Conservation (phyloP, 1,140 invertebrate species). For the Saccostrea glomerata region DNA sequence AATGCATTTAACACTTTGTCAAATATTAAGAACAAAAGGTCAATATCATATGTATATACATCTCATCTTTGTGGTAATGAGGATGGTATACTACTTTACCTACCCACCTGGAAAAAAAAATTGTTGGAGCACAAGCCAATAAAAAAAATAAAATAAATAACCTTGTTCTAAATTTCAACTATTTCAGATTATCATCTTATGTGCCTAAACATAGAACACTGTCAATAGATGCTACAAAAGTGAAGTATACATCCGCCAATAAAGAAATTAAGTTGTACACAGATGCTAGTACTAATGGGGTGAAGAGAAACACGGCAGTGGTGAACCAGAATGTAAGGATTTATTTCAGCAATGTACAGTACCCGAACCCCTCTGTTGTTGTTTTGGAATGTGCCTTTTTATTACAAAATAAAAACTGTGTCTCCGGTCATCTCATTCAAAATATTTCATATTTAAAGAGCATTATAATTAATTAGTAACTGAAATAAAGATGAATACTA, state of each 20-base stretch:
- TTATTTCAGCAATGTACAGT: background rate
- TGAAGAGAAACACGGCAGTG: conserved; percentile 87
- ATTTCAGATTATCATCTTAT: conserved; percentile 77
- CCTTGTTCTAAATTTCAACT: conserved; percentile 24
- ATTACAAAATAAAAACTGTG: conserved; percentile 9
- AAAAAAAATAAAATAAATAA: too few relatives aligned
- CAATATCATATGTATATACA: too few relatives aligned
- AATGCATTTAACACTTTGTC: too few relatives aligned
- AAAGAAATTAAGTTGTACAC: conserved; percentile 97
- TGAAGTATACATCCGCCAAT: conserved; percentile 79
- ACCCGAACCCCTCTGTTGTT: background rate
- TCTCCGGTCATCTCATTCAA: background rate
- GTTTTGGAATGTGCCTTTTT: background rate
- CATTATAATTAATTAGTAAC: too few relatives aligned
- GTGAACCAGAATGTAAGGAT: conserved; percentile 69
- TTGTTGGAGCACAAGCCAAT: too few relatives aligned
- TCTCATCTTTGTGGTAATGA: too few relatives aligned
- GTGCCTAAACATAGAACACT: conserved; percentile 79
- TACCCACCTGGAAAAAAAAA: too few relatives aligned
- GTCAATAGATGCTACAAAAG: conserved; percentile 74
- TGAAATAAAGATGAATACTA: too few relatives aligned
- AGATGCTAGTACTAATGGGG: conserved; percentile 93
- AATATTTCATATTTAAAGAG: background rate
- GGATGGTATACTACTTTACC: too few relatives aligned
- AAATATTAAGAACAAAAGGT: too few relatives aligned